These are phyloP conservation scores for Protodeltote pygarga DNA, from an alignment of 2,888 invertebrate species.

Conservation along the genomic window DNA sequence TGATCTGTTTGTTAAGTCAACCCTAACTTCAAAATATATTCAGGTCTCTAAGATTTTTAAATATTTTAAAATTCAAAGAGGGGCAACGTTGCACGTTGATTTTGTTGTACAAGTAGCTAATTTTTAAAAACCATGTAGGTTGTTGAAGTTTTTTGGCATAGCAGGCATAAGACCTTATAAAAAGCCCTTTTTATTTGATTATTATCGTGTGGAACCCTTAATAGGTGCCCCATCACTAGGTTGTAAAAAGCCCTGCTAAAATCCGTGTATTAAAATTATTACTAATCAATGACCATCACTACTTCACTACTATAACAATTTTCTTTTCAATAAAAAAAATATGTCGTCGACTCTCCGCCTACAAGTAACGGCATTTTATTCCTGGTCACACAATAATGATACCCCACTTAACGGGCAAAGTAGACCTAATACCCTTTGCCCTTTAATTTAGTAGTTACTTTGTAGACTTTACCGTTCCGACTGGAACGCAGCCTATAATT, in stretches of 20 bases:
- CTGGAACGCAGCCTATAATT: constrained; percentile 18
- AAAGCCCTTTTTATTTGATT: too few species aligned
- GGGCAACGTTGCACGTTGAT: too few species aligned
- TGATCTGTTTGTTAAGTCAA: constrained; percentile 15
- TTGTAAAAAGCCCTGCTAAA: too few species aligned
- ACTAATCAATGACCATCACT: too few species aligned
- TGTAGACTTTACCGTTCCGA: constrained; percentile 16
- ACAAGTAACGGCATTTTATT: constrained; percentile 3
- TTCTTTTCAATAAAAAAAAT: too few species aligned
- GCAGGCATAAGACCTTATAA: neutral
- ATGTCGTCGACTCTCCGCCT: constrained; percentile 4
- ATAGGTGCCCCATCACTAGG: too few species aligned
- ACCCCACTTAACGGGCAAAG: constrained; percentile 2
- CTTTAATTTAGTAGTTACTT: constrained; percentile 5
- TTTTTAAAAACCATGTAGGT: too few species aligned
- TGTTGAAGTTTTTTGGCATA: neutral
- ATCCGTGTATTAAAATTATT: too few species aligned
- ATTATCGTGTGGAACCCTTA: too few species aligned
- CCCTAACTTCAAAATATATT: neutral
- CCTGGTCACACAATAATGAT: neutral
- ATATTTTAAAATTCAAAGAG: too few species aligned
- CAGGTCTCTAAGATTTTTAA: neutral
- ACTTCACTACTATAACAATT: too few species aligned
- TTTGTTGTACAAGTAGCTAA: too few species aligned
- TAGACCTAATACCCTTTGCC: neutral